A percentile compares a stretch with the other conserved stretches of the same genome.
Evolutionary conservation across 2,888 invertebrate genomes (phyloP).

Genomic region (Lasioglossum pauxillum): DNA sequence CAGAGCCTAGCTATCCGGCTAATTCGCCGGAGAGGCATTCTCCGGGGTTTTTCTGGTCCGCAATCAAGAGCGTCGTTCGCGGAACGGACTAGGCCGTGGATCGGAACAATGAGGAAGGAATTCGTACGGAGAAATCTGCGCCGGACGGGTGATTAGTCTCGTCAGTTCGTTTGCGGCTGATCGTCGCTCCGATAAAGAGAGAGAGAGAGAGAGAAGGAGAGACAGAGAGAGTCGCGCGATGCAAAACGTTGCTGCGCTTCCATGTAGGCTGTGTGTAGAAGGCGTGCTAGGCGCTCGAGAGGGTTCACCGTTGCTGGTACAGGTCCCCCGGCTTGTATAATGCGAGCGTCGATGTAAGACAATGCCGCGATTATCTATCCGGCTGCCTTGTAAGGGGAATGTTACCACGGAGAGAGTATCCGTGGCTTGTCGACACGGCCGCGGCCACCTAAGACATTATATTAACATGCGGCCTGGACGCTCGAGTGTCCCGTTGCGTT

Average conservation of each 20-base stretch:
- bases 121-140: slow-evolving; percentile 61
- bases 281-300: slow-evolving; percentile 1
- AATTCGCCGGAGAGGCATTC: slow-evolving; percentile 16
- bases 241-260: slow-evolving; percentile 59
- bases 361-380: slow-evolving; percentile 81
- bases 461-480: slow-evolving; percentile 68
- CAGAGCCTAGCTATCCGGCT: not conserved
- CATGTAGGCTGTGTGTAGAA: slow-evolving; percentile 3
- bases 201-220: not conserved
- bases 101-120: slow-evolving; percentile 56
- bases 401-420: slow-evolving; percentile 60
- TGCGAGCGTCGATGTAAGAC: slow-evolving; percentile 77
- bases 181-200: slow-evolving; percentile 59
- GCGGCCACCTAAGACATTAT: slow-evolving; percentile 75
- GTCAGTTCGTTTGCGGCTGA: slow-evolving; percentile 66
- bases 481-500: slow-evolving; percentile 53
- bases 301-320: slow-evolving; percentile 16
- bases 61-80: slow-evolving; percentile 14
- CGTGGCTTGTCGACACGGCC: slow-evolving; percentile 71
- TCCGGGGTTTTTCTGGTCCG: not conserved
- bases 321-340: slow-evolving; percentile 54
- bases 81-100: slow-evolving; percentile 27
- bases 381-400: slow-evolving; percentile 73
- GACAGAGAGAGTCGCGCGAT: slow-evolving; percentile 38
- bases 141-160: slow-evolving; percentile 68